Evolutionary conservation across 2,113 vertebrate genomes (phyloP).

Genomic region (Silurus asotus): DNA sequence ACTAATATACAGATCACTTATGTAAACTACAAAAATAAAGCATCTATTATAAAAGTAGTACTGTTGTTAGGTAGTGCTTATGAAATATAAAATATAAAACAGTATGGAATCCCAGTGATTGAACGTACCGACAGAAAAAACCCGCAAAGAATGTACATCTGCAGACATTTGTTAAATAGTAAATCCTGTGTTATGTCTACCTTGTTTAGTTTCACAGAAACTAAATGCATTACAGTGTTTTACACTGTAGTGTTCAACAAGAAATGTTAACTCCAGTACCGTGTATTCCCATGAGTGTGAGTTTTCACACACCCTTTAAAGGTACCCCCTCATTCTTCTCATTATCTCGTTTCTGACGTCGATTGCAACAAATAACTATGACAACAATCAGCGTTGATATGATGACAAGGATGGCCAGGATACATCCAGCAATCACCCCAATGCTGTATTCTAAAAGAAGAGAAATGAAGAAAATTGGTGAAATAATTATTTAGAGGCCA

Average conservation of each 20-base stretch:
- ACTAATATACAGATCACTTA: constrained; percentile 53
- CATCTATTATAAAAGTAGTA: constrained; percentile 54
- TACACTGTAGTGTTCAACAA: constrained; percentile 53
- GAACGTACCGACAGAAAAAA: constrained; percentile 54
- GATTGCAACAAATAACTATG: constrained; percentile 72
- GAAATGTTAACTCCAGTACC: constrained; percentile 46
- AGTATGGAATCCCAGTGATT: constrained; percentile 35
- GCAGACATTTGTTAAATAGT: constrained; percentile 1
- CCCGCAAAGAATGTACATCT: constrained; percentile 13
- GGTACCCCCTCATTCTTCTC: constrained; percentile 64
- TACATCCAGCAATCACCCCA: constrained; percentile 68
- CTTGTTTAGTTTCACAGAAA: constrained; percentile 78
- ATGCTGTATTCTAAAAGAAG: constrained; percentile 69
- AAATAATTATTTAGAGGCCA: neutral
- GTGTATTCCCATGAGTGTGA: neutral
- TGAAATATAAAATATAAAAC: constrained; percentile 25
- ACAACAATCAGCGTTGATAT: constrained; percentile 64
- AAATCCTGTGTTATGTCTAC: constrained; percentile 41
- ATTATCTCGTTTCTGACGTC: constrained; percentile 53
- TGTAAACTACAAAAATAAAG: constrained; percentile 53
- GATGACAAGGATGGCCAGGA: constrained; percentile 65
- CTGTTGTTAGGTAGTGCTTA: constrained; percentile 48
- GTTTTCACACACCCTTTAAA: constrained; percentile 43
- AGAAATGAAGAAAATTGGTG: neutral
- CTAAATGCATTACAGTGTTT: constrained; percentile 61